Conservation (phyloP, 2,888 invertebrate genomes). For the Nomada ruficornis region DNA sequence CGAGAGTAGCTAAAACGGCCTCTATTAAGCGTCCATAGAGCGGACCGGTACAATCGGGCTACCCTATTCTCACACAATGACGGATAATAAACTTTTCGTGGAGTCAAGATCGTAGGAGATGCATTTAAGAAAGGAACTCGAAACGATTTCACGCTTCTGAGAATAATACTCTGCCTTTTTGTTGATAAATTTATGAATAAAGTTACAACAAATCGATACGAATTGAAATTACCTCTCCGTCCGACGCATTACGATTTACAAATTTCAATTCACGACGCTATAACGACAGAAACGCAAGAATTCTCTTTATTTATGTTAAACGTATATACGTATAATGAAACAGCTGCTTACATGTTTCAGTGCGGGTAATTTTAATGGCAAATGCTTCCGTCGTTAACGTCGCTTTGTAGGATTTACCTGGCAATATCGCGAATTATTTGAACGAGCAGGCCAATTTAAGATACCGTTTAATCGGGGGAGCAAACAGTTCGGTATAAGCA, state of each 20-base stretch:
- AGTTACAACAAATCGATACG: neutral
- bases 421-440: slow-evolving; percentile 23
- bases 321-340: neutral
- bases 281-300: neutral
- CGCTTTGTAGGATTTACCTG: slow-evolving; percentile 11
- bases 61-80: slow-evolving; percentile 66
- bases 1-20: slow-evolving; percentile 73
- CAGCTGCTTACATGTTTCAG: slow-evolving; percentile 14
- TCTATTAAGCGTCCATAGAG: slow-evolving; percentile 73
- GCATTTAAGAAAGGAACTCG: slow-evolving; percentile 33
- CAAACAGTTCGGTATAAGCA: neutral
- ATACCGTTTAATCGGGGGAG: slow-evolving; percentile 30
- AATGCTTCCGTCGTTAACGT: slow-evolving; percentile 18
- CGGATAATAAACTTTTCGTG: slow-evolving; percentile 58
- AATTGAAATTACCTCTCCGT: neutral
- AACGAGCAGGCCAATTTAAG: slow-evolving; percentile 21
- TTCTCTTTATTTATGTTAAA: slow-evolving; percentile 19
- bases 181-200: slow-evolving; percentile 42
- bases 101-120: slow-evolving; percentile 47
- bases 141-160: slow-evolving; percentile 65
- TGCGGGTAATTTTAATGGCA: slow-evolving; percentile 21
- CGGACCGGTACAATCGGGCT: slow-evolving; percentile 45
- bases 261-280: neutral
- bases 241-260: neutral
- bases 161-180: slow-evolving; percentile 11